These are phyloP conservation scores for Macquaria ambigua DNA, from an alignment of 2,113 vertebrate species.

Conservation along the genomic window DNA sequence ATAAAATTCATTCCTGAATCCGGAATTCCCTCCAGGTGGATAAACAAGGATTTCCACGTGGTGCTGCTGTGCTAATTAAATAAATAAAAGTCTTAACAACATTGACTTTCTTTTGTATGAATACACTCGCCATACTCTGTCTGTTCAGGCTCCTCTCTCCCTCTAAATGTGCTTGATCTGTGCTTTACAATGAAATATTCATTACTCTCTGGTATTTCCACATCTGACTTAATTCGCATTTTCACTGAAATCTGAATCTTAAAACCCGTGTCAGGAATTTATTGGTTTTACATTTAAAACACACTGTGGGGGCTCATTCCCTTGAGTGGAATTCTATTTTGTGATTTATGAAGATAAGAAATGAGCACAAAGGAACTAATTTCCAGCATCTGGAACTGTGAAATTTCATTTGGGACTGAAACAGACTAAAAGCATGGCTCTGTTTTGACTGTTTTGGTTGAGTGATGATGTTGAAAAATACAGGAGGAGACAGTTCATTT, in stretches of 20 bases:
- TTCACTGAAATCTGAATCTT: constrained; percentile 67
- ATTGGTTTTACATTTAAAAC: constrained; percentile 73
- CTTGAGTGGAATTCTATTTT: constrained; percentile 51
- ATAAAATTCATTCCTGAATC: constrained; percentile 64
- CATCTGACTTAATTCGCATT: constrained; percentile 63
- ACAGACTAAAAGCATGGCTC: constrained; percentile 46
- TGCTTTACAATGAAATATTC: constrained; percentile 77
- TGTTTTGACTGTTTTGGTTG: constrained; percentile 42
- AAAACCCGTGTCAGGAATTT: constrained; percentile 63
- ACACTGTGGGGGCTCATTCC: constrained; percentile 37
- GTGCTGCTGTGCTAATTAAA: constrained; percentile 67
- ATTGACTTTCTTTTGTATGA: constrained; percentile 58
- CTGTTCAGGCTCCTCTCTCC: constrained; percentile 14
- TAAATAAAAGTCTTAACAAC: constrained; percentile 72
- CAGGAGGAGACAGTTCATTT: neutral
- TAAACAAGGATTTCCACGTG: constrained; percentile 74
- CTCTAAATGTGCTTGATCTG: constrained; percentile 62
- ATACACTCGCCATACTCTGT: constrained; percentile 11
- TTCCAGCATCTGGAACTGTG: constrained; percentile 54
- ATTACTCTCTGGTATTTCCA: constrained; percentile 72
- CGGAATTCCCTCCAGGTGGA: constrained; percentile 72
- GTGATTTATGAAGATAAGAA: constrained; percentile 66
- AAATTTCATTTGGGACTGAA: constrained; percentile 55
- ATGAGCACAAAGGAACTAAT: constrained; percentile 62
- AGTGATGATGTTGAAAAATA: constrained; percentile 34